Conservation (phyloP, 2,888 invertebrate species). For the Argyresthia goedartella region DNA sequence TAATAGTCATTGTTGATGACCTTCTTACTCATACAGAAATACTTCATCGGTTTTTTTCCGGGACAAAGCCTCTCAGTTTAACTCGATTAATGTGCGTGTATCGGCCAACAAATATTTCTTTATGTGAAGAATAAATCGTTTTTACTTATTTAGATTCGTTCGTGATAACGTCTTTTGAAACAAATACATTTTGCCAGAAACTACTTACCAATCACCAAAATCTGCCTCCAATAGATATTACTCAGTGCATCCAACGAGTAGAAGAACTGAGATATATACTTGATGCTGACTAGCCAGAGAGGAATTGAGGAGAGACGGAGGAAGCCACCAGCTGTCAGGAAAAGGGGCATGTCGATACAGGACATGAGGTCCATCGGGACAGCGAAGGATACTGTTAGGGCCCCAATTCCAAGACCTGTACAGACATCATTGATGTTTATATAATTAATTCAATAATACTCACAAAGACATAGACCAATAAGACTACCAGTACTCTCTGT, state of each 20-base stretch:
- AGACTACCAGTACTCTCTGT: too few relatives aligned
- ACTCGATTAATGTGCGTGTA: too few relatives aligned
- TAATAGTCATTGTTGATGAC: too few relatives aligned
- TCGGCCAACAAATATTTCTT: too few relatives aligned
- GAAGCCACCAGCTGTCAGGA: constrained; percentile 62
- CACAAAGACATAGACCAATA: too few relatives aligned
- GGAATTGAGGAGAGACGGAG: constrained; percentile 51
- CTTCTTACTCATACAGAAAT: too few relatives aligned
- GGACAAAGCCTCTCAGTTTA: too few relatives aligned
- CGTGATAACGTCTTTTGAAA: too few relatives aligned
- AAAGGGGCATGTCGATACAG: constrained; percentile 50
- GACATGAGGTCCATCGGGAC: constrained; percentile 59
- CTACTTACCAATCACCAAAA: constrained; percentile 49
- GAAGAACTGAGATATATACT: constrained; percentile 65
- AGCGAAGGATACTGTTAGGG: constrained; percentile 50
- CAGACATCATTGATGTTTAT: background rate
- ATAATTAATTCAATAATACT: background rate
- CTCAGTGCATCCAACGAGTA: constrained; percentile 64
- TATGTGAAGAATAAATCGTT: too few relatives aligned
- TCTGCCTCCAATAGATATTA: constrained; percentile 62
- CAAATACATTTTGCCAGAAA: too few relatives aligned
- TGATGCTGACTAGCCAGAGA: constrained; percentile 42
- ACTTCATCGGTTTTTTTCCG: too few relatives aligned
- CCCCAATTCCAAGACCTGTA: constrained; percentile 58
- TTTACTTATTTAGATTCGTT: too few relatives aligned